A percentile compares a stretch with the other conserved stretches of the same genome.
These are phyloP conservation scores for Automeris io DNA, from an alignment of 2,888 invertebrate genomes.

Conservation along the genomic window DNA sequence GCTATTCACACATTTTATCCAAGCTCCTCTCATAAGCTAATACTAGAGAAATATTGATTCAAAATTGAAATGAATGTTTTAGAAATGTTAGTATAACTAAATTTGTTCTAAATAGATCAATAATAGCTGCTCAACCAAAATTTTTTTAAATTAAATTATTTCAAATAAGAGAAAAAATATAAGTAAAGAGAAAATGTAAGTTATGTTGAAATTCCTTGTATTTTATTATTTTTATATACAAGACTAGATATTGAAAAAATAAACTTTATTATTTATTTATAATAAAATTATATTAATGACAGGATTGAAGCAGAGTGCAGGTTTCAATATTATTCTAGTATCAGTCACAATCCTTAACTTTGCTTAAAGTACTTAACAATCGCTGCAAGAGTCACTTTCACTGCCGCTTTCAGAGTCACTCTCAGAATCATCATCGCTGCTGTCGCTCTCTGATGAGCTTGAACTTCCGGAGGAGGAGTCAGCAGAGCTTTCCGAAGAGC, in stretches of 20 bases:
- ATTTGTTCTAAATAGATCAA: too few species aligned
- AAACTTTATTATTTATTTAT: too few species aligned
- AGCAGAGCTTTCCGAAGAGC: constrained; percentile 49
- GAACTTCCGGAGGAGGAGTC: constrained; percentile 47
- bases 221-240: too few species aligned
- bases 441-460: constrained; percentile 44
- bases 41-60: constrained; percentile 11
- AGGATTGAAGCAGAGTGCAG: too few species aligned
- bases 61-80: too few species aligned
- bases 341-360: constrained; percentile 6
- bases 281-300: too few species aligned
- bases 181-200: background rate
- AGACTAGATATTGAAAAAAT: too few species aligned
- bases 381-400: constrained; percentile 35
- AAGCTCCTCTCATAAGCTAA: constrained; percentile 12
- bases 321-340: constrained; percentile 5
- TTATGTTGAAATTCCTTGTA: too few species aligned
- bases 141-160: background rate
- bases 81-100: too few species aligned
- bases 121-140: too few species aligned
- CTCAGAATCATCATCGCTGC: constrained; percentile 44
- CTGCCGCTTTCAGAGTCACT: constrained; percentile 33
- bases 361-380: constrained; percentile 19
- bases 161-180: background rate
- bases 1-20: constrained; percentile 11